These are phyloP conservation scores for Picus viridis DNA, from an alignment of 2,797 vertebrate species.

Conservation along the genomic window DNA sequence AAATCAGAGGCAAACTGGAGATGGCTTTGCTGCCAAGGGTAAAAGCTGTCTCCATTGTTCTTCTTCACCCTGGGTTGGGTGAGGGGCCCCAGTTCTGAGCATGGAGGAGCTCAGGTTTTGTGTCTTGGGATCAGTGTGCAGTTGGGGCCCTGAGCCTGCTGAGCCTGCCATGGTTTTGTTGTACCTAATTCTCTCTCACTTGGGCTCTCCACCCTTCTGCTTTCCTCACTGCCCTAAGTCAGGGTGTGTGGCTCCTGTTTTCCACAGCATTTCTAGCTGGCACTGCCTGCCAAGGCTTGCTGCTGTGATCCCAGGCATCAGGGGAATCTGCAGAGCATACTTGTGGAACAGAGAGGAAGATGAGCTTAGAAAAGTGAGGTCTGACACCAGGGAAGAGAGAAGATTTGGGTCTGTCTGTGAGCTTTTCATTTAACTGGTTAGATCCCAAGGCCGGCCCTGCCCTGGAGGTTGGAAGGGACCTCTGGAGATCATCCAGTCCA, in stretches of 20 bases:
- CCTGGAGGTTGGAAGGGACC: too few relatives aligned
- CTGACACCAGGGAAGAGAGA: background rate
- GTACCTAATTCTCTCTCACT: background rate
- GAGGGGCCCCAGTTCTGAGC: background rate
- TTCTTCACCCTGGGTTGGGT: background rate
- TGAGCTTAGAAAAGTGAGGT: background rate
- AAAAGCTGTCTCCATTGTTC: background rate
- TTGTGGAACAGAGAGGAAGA: background rate
- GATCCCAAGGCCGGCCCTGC: background rate
- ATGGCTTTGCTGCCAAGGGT: background rate
- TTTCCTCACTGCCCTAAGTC: background rate
- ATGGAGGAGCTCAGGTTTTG: background rate
- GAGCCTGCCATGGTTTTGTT: background rate
- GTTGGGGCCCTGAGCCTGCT: background rate
- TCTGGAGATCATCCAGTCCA: too few relatives aligned
- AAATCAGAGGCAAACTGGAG: background rate
- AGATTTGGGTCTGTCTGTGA: background rate
- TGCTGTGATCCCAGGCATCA: background rate
- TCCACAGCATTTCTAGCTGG: background rate
- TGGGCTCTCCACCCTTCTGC: background rate
- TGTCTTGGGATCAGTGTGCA: background rate
- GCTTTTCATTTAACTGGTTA: background rate
- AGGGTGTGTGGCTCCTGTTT: background rate
- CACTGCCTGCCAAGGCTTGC: background rate
- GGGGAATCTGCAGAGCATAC: background rate